A percentile compares a stretch with the other conserved stretches of the same genome.
Evolutionary conservation across 2,113 vertebrate genomes (phyloP).

Genomic region (Labeo catla): DNA sequence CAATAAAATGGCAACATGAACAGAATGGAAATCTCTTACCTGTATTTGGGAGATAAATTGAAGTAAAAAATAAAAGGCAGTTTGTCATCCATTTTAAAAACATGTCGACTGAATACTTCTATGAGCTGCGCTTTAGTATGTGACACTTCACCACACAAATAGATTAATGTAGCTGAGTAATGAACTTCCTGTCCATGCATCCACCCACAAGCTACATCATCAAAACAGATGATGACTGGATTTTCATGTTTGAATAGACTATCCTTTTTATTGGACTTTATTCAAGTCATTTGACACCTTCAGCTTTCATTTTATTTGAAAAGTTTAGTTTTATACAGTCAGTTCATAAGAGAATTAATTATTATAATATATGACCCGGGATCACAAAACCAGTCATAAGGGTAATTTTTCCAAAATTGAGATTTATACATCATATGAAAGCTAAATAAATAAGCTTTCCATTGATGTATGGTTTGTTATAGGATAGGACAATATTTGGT

Average conservation of each 20-base stretch:
- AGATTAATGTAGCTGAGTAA: too few species aligned
- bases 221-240: neutral
- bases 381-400: too few species aligned
- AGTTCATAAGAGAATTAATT: too few species aligned
- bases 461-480: too few species aligned
- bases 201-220: neutral
- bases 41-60: neutral
- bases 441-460: too few species aligned
- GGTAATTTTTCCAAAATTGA: too few species aligned
- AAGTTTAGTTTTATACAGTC: too few species aligned
- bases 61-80: neutral
- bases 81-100: neutral
- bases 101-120: slow-evolving; percentile 4
- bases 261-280: neutral
- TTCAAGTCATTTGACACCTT: neutral
- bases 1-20: neutral
- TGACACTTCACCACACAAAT: neutral
- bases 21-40: slow-evolving; percentile 31
- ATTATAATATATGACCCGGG: too few species aligned
- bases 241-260: too few species aligned
- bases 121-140: neutral
- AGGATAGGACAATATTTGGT: too few species aligned
- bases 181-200: slow-evolving; percentile 4
- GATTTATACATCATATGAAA: too few species aligned
- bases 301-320: neutral